phyloP scores from a whole-genome alignment of 2,113 vertebrate genomes.

The Rhinogobius similis region DNA sequence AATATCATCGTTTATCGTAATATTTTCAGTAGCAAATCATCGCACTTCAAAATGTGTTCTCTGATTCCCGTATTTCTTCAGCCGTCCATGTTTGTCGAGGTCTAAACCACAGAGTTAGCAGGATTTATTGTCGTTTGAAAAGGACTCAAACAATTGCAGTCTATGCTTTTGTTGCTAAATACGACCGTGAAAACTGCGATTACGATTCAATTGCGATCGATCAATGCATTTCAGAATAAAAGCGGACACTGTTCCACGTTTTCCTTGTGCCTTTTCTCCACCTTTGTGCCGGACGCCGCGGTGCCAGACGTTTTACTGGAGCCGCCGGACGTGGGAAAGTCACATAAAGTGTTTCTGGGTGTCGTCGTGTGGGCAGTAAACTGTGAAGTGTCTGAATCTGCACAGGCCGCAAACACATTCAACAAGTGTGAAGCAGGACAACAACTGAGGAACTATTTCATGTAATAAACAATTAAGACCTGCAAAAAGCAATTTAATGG shows the following conservation, averaged over 20 bases:
- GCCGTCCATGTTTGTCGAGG: no score
- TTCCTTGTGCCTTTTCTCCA: not conserved
- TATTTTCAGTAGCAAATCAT: no score
- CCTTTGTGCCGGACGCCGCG: not conserved
- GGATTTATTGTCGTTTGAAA: no score
- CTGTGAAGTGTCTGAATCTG: constrained; percentile 4
- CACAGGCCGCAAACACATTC: not conserved
- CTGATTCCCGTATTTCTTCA: no score
- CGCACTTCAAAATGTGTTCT: no score
- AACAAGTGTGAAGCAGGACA: not conserved
- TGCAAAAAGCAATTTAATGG: no score
- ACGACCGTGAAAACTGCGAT: no score
- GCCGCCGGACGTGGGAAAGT: constrained; percentile 32
- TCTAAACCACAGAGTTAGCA: no score
- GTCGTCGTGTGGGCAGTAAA: constrained; percentile 18
- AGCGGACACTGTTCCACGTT: not conserved
- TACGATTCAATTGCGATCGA: no score
- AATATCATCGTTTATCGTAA: no score
- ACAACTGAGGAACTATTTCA: not conserved
- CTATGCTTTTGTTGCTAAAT: no score
- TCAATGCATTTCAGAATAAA: not conserved
- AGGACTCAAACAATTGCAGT: no score
- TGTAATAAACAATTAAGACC: not conserved
- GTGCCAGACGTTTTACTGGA: constrained; percentile 33
- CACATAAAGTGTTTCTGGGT: constrained; percentile 27